phyloP scores from a whole-genome alignment of 1,140 invertebrate species.

The Mizuhopecten yessoensis region DNA sequence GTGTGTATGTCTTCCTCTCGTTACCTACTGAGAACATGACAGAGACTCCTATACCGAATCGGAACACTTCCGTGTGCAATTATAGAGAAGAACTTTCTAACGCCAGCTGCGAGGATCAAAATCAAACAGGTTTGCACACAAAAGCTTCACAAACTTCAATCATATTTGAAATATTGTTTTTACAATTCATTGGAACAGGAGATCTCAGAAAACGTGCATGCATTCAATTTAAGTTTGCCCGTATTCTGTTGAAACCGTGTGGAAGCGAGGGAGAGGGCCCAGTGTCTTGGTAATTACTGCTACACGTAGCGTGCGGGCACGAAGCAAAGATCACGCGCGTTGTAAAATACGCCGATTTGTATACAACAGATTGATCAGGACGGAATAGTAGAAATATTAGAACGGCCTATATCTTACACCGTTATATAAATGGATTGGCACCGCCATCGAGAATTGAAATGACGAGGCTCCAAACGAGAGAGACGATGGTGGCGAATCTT shows the following conservation, averaged over 20 bases:
- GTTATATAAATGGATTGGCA: slow-evolving; percentile 28
- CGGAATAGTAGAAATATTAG: background rate
- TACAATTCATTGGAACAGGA: background rate
- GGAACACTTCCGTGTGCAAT: background rate
- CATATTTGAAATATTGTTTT: slow-evolving; percentile 22
- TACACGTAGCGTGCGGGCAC: slow-evolving; percentile 30
- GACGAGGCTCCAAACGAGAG: slow-evolving; percentile 8
- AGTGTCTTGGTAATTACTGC: background rate
- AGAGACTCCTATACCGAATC: background rate
- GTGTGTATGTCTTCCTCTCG: background rate
- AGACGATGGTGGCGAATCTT: no score
- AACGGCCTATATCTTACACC: background rate
- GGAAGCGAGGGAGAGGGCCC: background rate
- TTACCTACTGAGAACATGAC: background rate
- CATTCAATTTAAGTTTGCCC: slow-evolving; percentile 18
- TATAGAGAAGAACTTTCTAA: background rate
- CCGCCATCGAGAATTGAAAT: background rate
- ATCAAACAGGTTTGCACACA: background rate
- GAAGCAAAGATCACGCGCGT: background rate
- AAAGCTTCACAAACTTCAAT: background rate
- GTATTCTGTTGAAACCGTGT: background rate
- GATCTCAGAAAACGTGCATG: slow-evolving; percentile 12
- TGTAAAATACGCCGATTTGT: slow-evolving; percentile 20
- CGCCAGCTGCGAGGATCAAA: background rate
- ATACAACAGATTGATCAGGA: slow-evolving; percentile 34